Conservation (phyloP, 2,888 invertebrate species). For the Scaptodrosophila latifasciaeformis region DNA sequence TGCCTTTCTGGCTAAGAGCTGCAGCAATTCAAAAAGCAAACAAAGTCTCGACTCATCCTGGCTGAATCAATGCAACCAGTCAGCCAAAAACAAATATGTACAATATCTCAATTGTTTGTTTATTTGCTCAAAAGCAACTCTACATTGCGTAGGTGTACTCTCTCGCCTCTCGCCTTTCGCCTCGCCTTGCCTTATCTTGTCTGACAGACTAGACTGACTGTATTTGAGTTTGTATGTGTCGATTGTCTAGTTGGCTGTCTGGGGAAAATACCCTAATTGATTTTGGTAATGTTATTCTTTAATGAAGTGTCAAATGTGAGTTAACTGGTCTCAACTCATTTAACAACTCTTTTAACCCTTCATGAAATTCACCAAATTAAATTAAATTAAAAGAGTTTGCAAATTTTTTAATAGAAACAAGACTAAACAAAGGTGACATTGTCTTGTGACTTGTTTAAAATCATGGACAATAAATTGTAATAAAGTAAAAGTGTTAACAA, state of each 20-base stretch:
- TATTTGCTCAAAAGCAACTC: constrained; percentile 62
- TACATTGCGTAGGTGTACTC: constrained; percentile 35
- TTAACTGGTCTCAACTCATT: too few species aligned
- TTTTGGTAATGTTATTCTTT: constrained; percentile 67
- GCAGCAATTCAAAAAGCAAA: constrained; percentile 65
- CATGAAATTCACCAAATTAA: too few species aligned
- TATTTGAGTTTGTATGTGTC: neutral
- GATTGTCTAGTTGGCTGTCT: constrained; percentile 30
- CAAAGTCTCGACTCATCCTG: constrained; percentile 37
- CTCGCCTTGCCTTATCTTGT: too few species aligned
- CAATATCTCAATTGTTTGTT: constrained; percentile 63
- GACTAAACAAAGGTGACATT: too few species aligned
- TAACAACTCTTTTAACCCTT: too few species aligned
- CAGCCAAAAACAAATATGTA: constrained; percentile 28
- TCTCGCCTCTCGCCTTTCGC: constrained; percentile 8
- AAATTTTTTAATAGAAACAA: too few species aligned
- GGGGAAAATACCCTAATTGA: constrained; percentile 63
- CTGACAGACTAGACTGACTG: neutral
- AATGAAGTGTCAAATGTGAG: constrained; percentile 62
- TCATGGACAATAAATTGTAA: too few species aligned
- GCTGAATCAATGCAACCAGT: constrained; percentile 46
- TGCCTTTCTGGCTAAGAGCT: constrained; percentile 30
- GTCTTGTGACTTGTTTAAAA: too few species aligned
- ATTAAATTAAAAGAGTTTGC: too few species aligned
- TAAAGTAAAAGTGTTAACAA: constrained; percentile 35